phyloP scores from a whole-genome alignment of 2,888 invertebrate genomes.

The Agriotes lineatus region DNA sequence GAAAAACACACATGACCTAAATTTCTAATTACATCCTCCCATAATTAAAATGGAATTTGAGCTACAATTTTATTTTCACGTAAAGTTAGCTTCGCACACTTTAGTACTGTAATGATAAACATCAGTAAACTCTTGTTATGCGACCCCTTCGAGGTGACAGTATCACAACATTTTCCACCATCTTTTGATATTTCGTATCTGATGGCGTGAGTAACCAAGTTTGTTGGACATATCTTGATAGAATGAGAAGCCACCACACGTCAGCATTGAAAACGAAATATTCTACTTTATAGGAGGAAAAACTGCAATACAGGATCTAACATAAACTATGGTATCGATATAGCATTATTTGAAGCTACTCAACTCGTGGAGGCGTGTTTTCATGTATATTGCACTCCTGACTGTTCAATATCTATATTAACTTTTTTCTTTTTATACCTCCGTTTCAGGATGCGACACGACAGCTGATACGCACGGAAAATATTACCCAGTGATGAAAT shows the following conservation, averaged over 20 bases:
- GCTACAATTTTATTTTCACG: too few relatives aligned
- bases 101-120: conserved; percentile 11
- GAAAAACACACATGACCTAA: too few relatives aligned
- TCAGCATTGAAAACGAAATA: background rate
- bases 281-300: background rate
- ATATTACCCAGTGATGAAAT: too few relatives aligned
- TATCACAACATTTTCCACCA: conserved; percentile 14
- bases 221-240: conserved; percentile 12
- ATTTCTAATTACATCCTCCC: too few relatives aligned
- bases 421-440: conserved; percentile 12
- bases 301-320: background rate
- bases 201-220: conserved; percentile 13
- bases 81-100: too few relatives aligned
- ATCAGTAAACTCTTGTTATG: conserved; percentile 23
- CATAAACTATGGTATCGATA: background rate
- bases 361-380: conserved; percentile 1
- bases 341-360: conserved; percentile 4
- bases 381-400: conserved; percentile 19
- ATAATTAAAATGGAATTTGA: too few relatives aligned
- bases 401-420: conserved; percentile 12
- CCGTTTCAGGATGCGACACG: background rate
- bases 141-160: conserved; percentile 25
- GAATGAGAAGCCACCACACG: background rate
- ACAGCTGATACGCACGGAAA: too few relatives aligned
- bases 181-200: conserved; percentile 15